These are phyloP conservation scores for Nettapus auritus DNA, from an alignment of 2,113 vertebrate genomes.

Conservation along the genomic window DNA sequence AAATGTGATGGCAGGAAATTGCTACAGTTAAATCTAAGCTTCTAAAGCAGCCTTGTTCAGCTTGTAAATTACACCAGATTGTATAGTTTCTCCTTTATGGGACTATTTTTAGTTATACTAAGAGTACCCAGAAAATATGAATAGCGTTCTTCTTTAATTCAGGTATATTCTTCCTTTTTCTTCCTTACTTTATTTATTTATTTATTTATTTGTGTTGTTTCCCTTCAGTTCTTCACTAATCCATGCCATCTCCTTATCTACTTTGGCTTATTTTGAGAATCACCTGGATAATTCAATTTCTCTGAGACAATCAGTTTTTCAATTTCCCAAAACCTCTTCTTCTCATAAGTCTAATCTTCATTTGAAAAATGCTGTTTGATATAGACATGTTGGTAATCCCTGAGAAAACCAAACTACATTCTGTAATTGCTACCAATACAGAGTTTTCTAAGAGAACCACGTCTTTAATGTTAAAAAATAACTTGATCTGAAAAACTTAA, in stretches of 20 bases:
- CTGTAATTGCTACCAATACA: not conserved
- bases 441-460: not conserved
- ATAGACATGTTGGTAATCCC: not conserved
- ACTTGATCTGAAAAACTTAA: not conserved
- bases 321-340: not conserved
- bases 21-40: not conserved
- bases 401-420: not conserved
- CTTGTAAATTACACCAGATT: not conserved
- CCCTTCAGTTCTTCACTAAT: not conserved
- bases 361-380: not conserved
- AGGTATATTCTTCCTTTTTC: rapidly evolving
- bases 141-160: not conserved
- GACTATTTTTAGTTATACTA: not conserved
- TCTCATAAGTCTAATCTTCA: not conserved
- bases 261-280: not conserved
- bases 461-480: not conserved
- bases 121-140: not conserved
- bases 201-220: not conserved
- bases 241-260: not conserved
- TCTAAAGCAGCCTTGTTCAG: not conserved
- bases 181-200: not conserved
- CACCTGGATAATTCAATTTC: not conserved
- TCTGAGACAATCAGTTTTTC: not conserved
- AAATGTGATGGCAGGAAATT: not conserved
- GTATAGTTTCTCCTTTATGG: not conserved